Conservation (phyloP, 2,888 invertebrate species). For the Ashinkailepas kermadecensis region DNA sequence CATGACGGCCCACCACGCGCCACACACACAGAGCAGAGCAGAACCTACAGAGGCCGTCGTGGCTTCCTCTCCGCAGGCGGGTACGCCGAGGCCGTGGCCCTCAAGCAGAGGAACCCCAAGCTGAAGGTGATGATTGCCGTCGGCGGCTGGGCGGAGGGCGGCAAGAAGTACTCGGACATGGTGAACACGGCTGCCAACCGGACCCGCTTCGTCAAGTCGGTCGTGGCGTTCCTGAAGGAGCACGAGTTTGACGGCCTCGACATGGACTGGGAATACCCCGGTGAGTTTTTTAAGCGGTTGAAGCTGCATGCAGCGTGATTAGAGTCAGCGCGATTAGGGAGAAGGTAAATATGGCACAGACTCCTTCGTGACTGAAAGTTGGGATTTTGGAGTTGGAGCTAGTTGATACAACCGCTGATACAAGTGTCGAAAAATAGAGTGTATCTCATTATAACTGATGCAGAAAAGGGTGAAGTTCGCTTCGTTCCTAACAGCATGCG, state of each 20-base stretch:
- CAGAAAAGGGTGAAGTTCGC: no score
- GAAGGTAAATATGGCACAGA: no score
- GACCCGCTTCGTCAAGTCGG: slow-evolving; percentile 50
- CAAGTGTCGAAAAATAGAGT: no score
- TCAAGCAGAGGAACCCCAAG: slow-evolving; percentile 44
- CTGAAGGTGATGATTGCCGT: slow-evolving; percentile 43
- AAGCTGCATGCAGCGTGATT: not conserved
- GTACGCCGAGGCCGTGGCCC: slow-evolving; percentile 41
- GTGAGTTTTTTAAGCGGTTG: slow-evolving; percentile 21
- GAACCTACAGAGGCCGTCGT: no score
- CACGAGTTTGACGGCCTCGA: slow-evolving; percentile 63
- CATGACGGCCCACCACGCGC: no score
- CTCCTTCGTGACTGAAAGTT: no score
- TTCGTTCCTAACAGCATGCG: no score
- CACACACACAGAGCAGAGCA: no score
- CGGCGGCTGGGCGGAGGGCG: slow-evolving; percentile 45
- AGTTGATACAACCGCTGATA: no score
- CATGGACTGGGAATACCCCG: slow-evolving; percentile 61
- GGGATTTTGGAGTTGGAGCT: no score
- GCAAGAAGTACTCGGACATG: slow-evolving; percentile 40
- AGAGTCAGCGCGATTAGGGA: no score
- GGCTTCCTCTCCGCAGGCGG: slow-evolving; percentile 35
- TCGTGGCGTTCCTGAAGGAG: slow-evolving; percentile 48
- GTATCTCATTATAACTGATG: no score
- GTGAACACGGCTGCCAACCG: slow-evolving; percentile 44